Evolutionary conservation across 2,113 vertebrate genomes (phyloP).

Genomic region (Orcinus orca): DNA sequence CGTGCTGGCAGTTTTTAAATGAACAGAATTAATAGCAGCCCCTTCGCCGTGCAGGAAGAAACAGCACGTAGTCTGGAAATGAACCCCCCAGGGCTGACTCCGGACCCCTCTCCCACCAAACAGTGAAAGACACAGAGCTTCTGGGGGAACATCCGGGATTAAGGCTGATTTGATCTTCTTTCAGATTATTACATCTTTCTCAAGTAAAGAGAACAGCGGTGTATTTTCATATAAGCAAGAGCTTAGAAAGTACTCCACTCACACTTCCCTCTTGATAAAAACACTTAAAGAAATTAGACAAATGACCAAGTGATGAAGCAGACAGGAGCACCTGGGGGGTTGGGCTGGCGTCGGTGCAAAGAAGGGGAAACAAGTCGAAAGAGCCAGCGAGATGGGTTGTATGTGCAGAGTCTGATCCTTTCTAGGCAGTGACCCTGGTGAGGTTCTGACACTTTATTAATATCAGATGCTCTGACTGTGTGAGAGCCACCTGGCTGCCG

Average conservation of each 20-base stretch:
- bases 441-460: not conserved
- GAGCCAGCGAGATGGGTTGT: rapidly evolving
- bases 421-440: not conserved
- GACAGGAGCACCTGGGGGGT: not conserved
- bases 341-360: not conserved
- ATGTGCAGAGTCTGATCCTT: not conserved
- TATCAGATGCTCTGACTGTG: too few species aligned
- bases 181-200: not conserved
- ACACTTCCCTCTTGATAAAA: not conserved
- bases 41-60: rapidly evolving
- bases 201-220: not conserved
- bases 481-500: too few species aligned
- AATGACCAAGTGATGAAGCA: not conserved
- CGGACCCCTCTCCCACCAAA: not conserved
- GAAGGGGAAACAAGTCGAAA: not conserved
- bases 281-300: not conserved
- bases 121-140: not conserved
- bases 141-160: not conserved
- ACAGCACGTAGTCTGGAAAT: rapidly evolving
- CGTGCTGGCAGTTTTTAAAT: too few species aligned
- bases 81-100: rapidly evolving
- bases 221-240: not conserved
- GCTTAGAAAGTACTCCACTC: not conserved
- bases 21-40: too few species aligned
- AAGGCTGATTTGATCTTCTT: not conserved